Conservation (phyloP, 2,797 vertebrate genomes). For the Sardinella longiceps region DNA sequence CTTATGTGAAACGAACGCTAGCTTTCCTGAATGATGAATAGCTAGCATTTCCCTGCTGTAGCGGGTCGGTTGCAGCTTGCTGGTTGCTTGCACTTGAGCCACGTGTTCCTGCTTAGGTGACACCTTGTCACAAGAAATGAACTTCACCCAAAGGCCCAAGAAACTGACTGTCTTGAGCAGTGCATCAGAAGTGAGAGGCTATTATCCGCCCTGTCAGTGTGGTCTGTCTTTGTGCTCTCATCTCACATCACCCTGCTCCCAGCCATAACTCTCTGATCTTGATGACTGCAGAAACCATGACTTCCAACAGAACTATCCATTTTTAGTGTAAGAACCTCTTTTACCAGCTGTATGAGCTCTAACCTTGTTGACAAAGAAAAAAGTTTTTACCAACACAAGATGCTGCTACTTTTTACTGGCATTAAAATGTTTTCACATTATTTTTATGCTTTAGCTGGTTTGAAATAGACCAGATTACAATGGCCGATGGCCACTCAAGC, state of each 20-base stretch:
- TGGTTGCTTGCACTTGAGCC: not conserved
- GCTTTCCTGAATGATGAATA: not conserved
- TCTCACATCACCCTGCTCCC: slow-evolving; percentile 48
- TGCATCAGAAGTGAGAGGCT: slow-evolving; percentile 62
- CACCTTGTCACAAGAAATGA: slow-evolving; percentile 39
- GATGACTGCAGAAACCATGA: slow-evolving; percentile 27
- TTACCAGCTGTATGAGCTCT: not conserved
- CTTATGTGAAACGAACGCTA: not conserved
- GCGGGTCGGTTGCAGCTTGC: not conserved
- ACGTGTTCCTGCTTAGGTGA: slow-evolving; percentile 31
- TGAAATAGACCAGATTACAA: no score
- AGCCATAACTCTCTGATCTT: not conserved
- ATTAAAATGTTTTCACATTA: no score
- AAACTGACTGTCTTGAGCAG: slow-evolving; percentile 53
- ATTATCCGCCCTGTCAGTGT: slow-evolving; percentile 64
- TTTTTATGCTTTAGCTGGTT: no score
- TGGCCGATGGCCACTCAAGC: no score
- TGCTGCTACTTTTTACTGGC: no score
- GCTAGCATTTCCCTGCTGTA: not conserved
- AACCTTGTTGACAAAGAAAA: no score
- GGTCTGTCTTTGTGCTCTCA: slow-evolving; percentile 48
- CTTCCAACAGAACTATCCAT: not conserved
- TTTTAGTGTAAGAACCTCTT: not conserved
- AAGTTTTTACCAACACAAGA: no score
- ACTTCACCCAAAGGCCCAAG: slow-evolving; percentile 30